Evolutionary conservation across 2,888 invertebrate genomes (phyloP), one percentile per base, ranked within the genome.

Genomic region (Acronicta psi): DNA sequence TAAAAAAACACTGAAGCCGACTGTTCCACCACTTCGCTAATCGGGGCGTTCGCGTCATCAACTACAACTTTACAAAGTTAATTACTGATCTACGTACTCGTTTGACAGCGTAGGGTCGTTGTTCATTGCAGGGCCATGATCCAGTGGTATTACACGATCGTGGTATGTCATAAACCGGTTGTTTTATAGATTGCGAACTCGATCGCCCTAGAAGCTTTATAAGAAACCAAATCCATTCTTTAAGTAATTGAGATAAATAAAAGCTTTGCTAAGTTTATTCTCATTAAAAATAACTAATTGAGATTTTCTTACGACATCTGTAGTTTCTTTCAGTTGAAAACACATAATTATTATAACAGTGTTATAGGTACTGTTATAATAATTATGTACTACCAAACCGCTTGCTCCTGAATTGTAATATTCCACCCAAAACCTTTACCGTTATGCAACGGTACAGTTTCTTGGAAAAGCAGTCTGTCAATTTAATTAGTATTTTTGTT

Each of bases 401-500:
- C 14, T 2, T 20, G 8, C 16, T 31, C 36, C 5, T 40, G 29
- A 50, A 58, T 66, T 45, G 18, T 60, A 55, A 5, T 3, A 14
- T 43, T 51, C 43, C 38, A 40, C 42, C 34, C 47, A 29, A 46
- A 49, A 23, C 46, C 58, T 45, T 56, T 47, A 52, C 37, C 49
- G 45, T 82, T 78, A 59, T 52, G 69, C 59, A 77, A 78, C 63
- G 54, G 47, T 59, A 73, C 69, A 74, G 59, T 79, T 77, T 68
- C 67, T 66, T 66, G 40, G 64, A 78, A 74, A 65, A 63, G 66
- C 58, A 42, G 61, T 68, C 46, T 65, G 58, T 69, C 78, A 75
- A 67, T 73, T 77, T 77, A 81, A 79, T 83, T 79, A 78, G 60
- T 68, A 62, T 69, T 69, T 56, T 70, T 56, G 41, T 57, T 46